These are phyloP conservation scores for Drosophila teissieri DNA, from an alignment of 1,140 invertebrate genomes.

Conservation along the genomic window DNA sequence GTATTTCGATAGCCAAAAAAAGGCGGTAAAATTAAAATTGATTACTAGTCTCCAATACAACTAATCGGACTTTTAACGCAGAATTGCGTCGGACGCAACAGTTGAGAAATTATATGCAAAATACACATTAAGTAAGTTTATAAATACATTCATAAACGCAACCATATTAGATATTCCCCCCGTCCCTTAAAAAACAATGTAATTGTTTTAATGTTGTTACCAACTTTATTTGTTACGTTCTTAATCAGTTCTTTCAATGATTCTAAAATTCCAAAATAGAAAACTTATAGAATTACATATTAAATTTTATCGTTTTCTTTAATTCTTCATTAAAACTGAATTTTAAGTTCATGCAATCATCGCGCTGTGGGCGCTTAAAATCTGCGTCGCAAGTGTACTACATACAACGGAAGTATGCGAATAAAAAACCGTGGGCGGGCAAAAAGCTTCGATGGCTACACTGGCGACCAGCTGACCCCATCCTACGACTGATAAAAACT, in stretches of 20 bases:
- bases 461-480: conserved; percentile 42
- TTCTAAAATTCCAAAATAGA: conserved; percentile 78
- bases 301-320: conserved; percentile 70
- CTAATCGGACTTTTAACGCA: no score
- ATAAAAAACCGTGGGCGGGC: conserved; percentile 45
- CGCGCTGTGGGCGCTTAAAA: conserved; percentile 36
- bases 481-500: conserved; percentile 63
- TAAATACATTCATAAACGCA: no score
- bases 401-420: conserved; percentile 53
- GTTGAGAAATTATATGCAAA: no score
- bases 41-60: no score
- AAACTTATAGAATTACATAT: conserved; percentile 75
- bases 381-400: conserved; percentile 38
- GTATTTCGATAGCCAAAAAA: conserved; percentile 1
- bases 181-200: background rate
- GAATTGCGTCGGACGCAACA: no score
- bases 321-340: conserved; percentile 76
- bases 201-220: conserved; percentile 76
- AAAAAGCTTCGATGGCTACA: conserved; percentile 45
- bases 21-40: background rate
- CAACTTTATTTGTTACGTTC: conserved; percentile 83
- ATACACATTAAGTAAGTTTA: no score
- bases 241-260: conserved; percentile 82
- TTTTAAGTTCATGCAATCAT: conserved; percentile 53
- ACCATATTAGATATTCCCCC: no score